Evolutionary conservation across 2,797 vertebrate genomes (phyloP).

Genomic region (Cossypha caffra): DNA sequence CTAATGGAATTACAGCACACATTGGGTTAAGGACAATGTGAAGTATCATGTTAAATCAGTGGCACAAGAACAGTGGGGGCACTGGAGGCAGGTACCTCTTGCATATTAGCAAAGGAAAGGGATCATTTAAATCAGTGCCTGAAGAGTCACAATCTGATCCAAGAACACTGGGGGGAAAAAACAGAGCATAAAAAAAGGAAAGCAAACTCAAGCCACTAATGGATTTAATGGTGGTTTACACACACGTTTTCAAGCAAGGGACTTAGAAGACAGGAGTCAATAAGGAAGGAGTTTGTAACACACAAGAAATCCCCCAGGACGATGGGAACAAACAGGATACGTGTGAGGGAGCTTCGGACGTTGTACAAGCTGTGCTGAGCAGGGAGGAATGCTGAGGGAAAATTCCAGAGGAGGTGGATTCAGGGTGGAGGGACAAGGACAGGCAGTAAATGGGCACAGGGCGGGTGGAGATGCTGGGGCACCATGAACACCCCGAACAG

Average conservation of each 20-base stretch:
- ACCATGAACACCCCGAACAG: accelerated
- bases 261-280: accelerated
- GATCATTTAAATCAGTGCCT: neutral
- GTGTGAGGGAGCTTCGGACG: accelerated
- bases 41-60: accelerated
- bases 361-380: neutral
- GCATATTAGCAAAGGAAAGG: neutral
- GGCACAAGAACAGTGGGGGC: accelerated
- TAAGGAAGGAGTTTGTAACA: neutral
- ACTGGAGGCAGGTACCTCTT: neutral
- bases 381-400: neutral
- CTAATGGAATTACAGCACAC: accelerated
- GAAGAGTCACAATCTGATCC: neutral
- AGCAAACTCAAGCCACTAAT: neutral
- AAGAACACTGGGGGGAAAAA: accelerated
- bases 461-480: neutral
- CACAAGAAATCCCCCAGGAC: neutral
- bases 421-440: accelerated
- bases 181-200: neutral
- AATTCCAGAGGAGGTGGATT: accelerated
- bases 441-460: accelerated
- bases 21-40: neutral
- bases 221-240: neutral
- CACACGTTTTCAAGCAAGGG: accelerated
- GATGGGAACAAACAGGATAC: accelerated